These are phyloP conservation scores for Anagyrus pseudococci DNA, from an alignment of 2,888 invertebrate genomes.

Conservation along the genomic window DNA sequence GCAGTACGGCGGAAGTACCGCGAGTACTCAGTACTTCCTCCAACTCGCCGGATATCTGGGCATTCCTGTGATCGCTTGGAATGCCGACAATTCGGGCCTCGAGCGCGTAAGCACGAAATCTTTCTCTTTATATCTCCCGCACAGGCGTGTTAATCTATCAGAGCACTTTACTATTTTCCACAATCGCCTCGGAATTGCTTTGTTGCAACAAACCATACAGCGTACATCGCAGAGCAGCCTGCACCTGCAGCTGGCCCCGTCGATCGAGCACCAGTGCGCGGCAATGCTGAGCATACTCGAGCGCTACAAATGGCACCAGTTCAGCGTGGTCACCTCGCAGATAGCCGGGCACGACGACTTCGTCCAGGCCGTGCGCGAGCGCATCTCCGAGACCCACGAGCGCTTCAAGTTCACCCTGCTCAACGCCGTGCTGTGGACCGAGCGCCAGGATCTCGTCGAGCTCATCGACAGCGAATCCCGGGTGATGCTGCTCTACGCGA, in stretches of 20 bases:
- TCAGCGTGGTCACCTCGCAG: constrained; percentile 91
- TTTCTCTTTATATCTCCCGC: too few species aligned
- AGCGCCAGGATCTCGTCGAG: constrained; percentile 76
- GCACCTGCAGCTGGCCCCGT: constrained; percentile 93
- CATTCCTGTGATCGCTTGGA: constrained; percentile 97
- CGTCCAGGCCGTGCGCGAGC: constrained; percentile 89
- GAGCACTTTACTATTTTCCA: too few species aligned
- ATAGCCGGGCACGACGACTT: constrained; percentile 96
- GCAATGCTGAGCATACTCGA: constrained; percentile 95
- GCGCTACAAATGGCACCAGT: constrained; percentile 96
- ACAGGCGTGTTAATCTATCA: too few species aligned
- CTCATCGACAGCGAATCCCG: constrained; percentile 89
- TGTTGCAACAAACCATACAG: constrained; percentile 48
- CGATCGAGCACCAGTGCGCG: constrained; percentile 94
- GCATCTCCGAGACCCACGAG: constrained; percentile 83
- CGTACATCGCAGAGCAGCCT: constrained; percentile 84
- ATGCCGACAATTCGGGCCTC: constrained; percentile 94
- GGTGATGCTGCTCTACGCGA: constrained; percentile 91
- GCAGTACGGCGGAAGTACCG: constrained; percentile 90
- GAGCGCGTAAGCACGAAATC: constrained; percentile 60
- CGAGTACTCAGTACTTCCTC: constrained; percentile 92
- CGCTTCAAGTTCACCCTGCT: constrained; percentile 83
- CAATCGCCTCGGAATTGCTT: too few species aligned
- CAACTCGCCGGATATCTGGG: constrained; percentile 93
- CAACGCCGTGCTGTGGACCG: constrained; percentile 84